Evolutionary conservation across 2,113 vertebrate genomes (phyloP).

Genomic region (Megaceryle maxima): DNA sequence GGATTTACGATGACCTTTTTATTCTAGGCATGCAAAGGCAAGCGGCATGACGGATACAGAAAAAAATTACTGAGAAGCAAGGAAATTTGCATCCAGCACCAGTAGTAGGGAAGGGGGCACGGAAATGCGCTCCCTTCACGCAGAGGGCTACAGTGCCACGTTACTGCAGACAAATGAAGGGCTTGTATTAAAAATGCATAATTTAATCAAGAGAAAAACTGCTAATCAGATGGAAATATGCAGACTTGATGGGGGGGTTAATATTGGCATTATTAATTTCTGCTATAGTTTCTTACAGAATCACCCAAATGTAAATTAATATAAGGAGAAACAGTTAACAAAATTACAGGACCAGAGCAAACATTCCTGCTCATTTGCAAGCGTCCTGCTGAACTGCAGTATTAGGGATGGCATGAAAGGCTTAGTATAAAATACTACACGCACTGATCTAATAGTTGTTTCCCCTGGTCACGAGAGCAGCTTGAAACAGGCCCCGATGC

Average conservation of each 20-base stretch:
- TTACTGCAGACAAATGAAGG: conserved; percentile 52
- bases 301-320: conserved; percentile 62
- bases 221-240: conserved; percentile 68
- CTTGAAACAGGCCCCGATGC: background rate
- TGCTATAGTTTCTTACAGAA: conserved; percentile 26
- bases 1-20: conserved; percentile 31
- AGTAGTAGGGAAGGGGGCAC: background rate
- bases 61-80: conserved; percentile 1
- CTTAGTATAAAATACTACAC: background rate
- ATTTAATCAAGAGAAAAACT: conserved; percentile 71
- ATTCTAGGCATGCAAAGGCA: conserved; percentile 36
- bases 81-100: conserved; percentile 25
- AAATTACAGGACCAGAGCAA: conserved; percentile 48
- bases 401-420: background rate
- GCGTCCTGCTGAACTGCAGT: background rate
- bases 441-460: background rate
- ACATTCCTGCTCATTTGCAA: background rate
- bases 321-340: conserved; percentile 43
- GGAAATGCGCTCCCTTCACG: background rate
- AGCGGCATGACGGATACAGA: background rate
- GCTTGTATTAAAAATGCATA: conserved; percentile 71
- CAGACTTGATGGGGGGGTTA: conserved; percentile 56
- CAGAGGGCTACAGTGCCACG: background rate
- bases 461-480: background rate
- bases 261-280: conserved; percentile 64